Evolutionary conservation across 2,113 vertebrate genomes (phyloP).

Genomic region (Indri indri): DNA sequence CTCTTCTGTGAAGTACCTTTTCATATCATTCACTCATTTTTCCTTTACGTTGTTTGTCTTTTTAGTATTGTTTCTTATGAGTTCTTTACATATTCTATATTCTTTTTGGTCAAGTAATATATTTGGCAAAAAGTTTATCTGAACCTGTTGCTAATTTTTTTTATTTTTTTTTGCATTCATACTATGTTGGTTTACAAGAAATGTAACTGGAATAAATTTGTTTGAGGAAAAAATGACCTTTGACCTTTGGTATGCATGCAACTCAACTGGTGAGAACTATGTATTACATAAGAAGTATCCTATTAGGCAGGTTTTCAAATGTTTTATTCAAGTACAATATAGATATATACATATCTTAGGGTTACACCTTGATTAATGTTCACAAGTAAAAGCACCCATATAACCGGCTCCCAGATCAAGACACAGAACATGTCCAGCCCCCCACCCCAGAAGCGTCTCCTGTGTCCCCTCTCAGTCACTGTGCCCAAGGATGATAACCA

Average conservation of each 20-base stretch:
- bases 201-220: neutral
- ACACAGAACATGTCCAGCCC: neutral
- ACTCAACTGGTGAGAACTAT: neutral
- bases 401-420: neutral
- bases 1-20: constrained; percentile 13
- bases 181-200: neutral
- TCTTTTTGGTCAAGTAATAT: neutral
- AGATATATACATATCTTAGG: neutral
- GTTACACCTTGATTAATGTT: neutral
- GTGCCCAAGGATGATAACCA: neutral
- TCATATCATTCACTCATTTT: neutral
- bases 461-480: neutral
- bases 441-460: neutral
- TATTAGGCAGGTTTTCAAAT: neutral
- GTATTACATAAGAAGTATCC: neutral
- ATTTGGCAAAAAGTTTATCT: neutral
- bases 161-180: neutral
- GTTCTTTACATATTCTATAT: neutral
- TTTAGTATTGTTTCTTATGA: neutral
- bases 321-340: neutral
- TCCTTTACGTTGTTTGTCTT: neutral
- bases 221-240: neutral
- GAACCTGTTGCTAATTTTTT: neutral
- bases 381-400: neutral
- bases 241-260: neutral